phyloP scores from a whole-genome alignment of 2,888 invertebrate species.

The Philaethria dido region DNA sequence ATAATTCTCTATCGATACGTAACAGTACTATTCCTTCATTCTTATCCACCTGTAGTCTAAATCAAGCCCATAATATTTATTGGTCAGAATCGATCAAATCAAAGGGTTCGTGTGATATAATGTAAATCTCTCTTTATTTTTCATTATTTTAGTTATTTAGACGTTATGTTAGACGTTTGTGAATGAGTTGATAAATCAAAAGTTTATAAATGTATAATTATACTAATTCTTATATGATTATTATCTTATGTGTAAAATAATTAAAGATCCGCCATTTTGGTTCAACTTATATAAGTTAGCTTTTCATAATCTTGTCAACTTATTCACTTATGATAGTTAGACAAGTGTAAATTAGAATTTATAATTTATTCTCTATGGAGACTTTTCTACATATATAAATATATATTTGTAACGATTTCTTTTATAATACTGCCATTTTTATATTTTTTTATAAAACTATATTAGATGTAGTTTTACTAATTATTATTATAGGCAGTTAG shows the following conservation, averaged over 20 bases:
- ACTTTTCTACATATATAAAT: background rate
- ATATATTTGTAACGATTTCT: constrained; percentile 4
- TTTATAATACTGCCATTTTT: constrained; percentile 18
- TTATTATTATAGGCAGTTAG: constrained; percentile 49
- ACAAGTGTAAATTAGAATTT: constrained; percentile 19
- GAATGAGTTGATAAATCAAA: constrained; percentile 10
- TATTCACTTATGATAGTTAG: constrained; percentile 16
- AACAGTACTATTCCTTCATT: constrained; percentile 2
- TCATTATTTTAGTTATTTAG: constrained; percentile 13
- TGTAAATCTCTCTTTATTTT: constrained; percentile 64
- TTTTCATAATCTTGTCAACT: background rate
- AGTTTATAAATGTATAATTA: background rate
- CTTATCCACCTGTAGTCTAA: constrained; percentile 45
- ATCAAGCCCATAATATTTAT: constrained; percentile 45
- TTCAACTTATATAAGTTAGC: background rate
- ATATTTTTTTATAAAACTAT: constrained; percentile 16
- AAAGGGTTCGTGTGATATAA: constrained; percentile 76
- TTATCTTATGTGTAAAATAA: background rate
- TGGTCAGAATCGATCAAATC: constrained; percentile 49
- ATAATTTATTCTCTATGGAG: constrained; percentile 18
- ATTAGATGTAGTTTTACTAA: constrained; percentile 27
- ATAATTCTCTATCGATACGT: background rate
- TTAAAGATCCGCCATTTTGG: background rate
- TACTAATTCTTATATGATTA: background rate
- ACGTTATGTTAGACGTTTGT: background rate